phyloP scores from a whole-genome alignment of 2,888 invertebrate species.

The Vannuccia rotundouncinata region DNA sequence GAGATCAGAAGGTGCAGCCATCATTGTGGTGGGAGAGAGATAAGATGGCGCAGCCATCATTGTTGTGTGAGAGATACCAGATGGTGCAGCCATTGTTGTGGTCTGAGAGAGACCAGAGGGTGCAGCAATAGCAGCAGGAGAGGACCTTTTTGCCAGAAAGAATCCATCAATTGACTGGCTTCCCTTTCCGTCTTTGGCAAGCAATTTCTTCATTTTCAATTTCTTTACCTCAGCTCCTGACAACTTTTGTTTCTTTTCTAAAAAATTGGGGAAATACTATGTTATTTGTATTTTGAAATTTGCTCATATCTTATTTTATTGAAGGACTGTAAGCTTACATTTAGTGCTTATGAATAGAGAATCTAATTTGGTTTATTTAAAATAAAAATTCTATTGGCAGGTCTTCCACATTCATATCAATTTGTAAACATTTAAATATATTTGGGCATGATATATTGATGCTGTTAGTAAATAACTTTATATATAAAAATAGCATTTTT shows the following conservation, averaged over 20 bases:
- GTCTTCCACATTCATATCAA: background rate
- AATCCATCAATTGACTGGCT: too few relatives aligned
- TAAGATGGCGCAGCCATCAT: background rate
- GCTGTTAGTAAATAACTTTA: background rate
- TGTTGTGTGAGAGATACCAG: background rate
- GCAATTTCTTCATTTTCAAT: too few relatives aligned
- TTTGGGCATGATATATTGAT: background rate
- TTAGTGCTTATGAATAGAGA: background rate
- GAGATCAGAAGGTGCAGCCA: background rate
- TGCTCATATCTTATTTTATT: background rate
- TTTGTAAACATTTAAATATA: background rate
- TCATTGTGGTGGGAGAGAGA: background rate
- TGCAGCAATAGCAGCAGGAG: too few relatives aligned
- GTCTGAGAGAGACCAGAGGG: background rate
- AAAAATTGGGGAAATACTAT: too few relatives aligned
- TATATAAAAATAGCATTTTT: background rate
- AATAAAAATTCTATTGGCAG: background rate
- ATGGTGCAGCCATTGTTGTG: background rate
- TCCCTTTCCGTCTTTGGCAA: too few relatives aligned
- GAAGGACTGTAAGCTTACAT: background rate
- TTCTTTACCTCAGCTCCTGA: too few relatives aligned
- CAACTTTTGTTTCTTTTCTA: background rate
- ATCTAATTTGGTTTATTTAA: background rate
- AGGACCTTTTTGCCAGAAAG: background rate
- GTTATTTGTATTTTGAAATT: background rate